Percentiles rank a stretch among this genome's conserved stretches.
Evolutionary conservation across 2,888 invertebrate genomes (phyloP).

Genomic region (Diaphora mendica): DNA sequence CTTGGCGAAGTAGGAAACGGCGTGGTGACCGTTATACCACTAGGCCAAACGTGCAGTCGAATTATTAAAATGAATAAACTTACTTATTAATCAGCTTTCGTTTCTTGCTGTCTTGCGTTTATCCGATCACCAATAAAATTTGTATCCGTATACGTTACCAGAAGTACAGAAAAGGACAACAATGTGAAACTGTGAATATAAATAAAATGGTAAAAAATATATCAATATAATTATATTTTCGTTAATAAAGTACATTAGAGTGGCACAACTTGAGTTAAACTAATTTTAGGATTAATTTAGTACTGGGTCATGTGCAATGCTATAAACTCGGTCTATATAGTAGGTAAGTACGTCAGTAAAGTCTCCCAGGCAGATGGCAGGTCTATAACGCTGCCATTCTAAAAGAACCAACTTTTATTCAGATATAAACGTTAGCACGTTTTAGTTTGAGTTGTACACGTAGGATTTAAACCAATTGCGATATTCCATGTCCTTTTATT

Average conservation of each 20-base stretch:
- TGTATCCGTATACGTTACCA: no score
- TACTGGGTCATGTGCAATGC: slow-evolving; percentile 35
- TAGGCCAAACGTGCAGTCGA: no score
- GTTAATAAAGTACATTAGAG: slow-evolving; percentile 3
- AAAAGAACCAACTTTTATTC: slow-evolving; percentile 40
- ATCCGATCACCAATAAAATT: no score
- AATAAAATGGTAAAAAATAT: no score
- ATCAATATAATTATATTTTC: no score
- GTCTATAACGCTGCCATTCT: slow-evolving; percentile 39
- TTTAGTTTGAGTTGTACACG: slow-evolving; percentile 33
- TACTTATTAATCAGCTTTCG: no score
- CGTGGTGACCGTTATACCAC: no score
- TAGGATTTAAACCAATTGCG: slow-evolving; percentile 30
- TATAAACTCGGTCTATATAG: slow-evolving; percentile 44
- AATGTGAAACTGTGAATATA: no score
- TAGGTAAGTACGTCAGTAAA: slow-evolving; percentile 47
- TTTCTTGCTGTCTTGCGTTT: no score
- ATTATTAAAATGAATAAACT: no score
- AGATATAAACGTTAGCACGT: slow-evolving; percentile 32
- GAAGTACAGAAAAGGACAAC: no score
- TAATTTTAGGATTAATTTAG: slow-evolving; percentile 40
- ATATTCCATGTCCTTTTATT: slow-evolving; percentile 20
- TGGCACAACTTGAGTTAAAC: slow-evolving; percentile 13
- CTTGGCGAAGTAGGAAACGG: no score
- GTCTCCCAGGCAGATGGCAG: slow-evolving; percentile 38